Base-by-base conservation (phyloP, 1,140 invertebrate species). In the Diabrotica undecimpunctata region DNA sequence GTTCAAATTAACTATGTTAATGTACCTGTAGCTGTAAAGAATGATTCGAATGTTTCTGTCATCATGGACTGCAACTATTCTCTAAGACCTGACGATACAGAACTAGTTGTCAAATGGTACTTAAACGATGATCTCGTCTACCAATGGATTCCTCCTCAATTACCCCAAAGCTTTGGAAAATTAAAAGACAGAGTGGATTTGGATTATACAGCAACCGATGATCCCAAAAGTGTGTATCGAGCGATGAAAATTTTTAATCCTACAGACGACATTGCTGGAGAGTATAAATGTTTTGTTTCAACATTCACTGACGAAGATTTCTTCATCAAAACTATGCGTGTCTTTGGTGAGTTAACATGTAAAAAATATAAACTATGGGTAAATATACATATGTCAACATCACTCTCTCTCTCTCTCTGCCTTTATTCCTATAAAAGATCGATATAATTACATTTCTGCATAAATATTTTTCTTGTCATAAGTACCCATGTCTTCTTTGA, bases 51-150 rank as follows among this genome's bases (percentile, higher is more conserved):
- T 39, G 77, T 81, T 36, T 81, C 82, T 52, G 83, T 86, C 0
- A 80, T 88, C 14, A 74, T 90, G 14, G 88, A 90, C 72, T 90
- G 88, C 71, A 83, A 88, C 67, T 90, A 88, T 73, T 78, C 76
- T 4, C 79, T 85, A 9, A 70, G 82, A 59, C 77, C 84, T 0
- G 77, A 83, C 35, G 79, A 82, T 37, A 72, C 77, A 0, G 84
- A 85, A 14, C 75, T 90, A 25, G 86, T 88, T 10, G 83, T 90
- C 10, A 88, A 89, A 77, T 90, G 88, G 88, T 88, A 81, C 72
- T 82, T 87, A 63, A 86, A 88, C 69, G 78, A 83, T 57, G 80
- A 78, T 36, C 81, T 87, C 5, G 83, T 87, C 7, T 90, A 89
- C 73, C 88, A 89, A 77, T 90, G 88, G 88, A 88, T 89, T 70